Base-by-base conservation (phyloP, 2,797 vertebrate genomes). In the Siniperca undulata region DNA sequence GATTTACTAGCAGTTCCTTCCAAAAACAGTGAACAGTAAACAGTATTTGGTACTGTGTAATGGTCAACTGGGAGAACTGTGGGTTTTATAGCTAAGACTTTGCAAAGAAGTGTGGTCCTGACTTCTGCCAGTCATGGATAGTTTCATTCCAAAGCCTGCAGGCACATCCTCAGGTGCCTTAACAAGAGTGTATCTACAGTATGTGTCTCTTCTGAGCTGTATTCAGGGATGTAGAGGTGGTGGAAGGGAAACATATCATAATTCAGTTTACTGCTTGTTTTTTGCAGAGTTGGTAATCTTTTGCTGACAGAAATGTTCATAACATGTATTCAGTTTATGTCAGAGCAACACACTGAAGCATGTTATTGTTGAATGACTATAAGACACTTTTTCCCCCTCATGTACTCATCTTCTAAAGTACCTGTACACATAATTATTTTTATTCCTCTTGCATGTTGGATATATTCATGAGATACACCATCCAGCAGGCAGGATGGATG, bases 401-500 rank as follows among this genome's bases (percentile, higher is more conserved):
- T 81, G 55, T 46, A 36, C 53, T 82, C 44, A 27, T 67, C 24
- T 53, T 16, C 19, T 55, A 5, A 59, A 77, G 64, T 74, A 40
- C 5, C 36, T 14, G 3, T 38, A 44, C 52, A 76, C 73, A 56
- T 60, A n/a, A 60, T 70, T 64, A 52, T 36, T 53, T 78, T 52
- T 44, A 62, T 74, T 71, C n/a, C 7, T 1, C 68, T 75, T 69
- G 30, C n/a, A 70, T 76, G 70, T 59, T 67, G 44, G 73, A 74
- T 42, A 30, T 66, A 78, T 72, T 78, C 20, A 77, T 61, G 52
- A 61, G 44, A 67, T 74, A 40, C 61, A 69, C 0, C 44, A 55
- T 78, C 56, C 74, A 65, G 53, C 22, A 77, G 34, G 24, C 58
- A 62, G 78, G 71, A 84, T 42, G 55, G 65, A 61, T 62, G 73